Percentiles rank a stretch among this genome's conserved stretches.
These are phyloP conservation scores for Serrognathus titanus DNA, from an alignment of 2,888 invertebrate species.

Conservation along the genomic window DNA sequence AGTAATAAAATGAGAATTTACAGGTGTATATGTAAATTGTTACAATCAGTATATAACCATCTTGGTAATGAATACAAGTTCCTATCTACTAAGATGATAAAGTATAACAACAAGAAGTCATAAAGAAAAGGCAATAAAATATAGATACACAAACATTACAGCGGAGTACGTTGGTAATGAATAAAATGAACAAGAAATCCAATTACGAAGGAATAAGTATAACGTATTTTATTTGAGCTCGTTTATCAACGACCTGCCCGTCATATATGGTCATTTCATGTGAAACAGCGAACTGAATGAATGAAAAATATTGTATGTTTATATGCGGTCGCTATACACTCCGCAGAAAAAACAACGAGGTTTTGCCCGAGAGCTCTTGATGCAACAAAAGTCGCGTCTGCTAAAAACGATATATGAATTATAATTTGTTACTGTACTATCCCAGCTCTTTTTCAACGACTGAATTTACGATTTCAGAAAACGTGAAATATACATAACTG, in stretches of 20 bases:
- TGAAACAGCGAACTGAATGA: constrained; percentile 11
- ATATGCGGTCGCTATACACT: background rate
- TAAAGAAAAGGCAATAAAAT: background rate
- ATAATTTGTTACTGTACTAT: constrained; percentile 13
- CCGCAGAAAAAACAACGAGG: background rate
- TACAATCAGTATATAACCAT: background rate
- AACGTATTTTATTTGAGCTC: constrained; percentile 19
- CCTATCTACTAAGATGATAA: background rate
- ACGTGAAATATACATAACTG: constrained; percentile 10
- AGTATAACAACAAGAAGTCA: background rate
- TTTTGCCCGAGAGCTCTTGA: background rate
- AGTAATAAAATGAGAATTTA: background rate
- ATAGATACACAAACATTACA: background rate
- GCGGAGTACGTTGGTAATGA: constrained; percentile 12
- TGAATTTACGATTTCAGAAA: constrained; percentile 5
- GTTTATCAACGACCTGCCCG: constrained; percentile 17
- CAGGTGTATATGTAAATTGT: background rate
- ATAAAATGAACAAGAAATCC: constrained; percentile 21
- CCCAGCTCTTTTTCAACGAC: constrained; percentile 4
- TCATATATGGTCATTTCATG: constrained; percentile 19
- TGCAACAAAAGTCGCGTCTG: background rate
- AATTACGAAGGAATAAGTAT: constrained; percentile 20
- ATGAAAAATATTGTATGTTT: constrained; percentile 16
- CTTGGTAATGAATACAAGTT: background rate
- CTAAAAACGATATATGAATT: constrained; percentile 8